Percentiles rank a stretch among this genome's conserved stretches.
Evolutionary conservation across 2,797 vertebrate species (phyloP).

Genomic region (Ctenochaetus hawaiiensis): DNA sequence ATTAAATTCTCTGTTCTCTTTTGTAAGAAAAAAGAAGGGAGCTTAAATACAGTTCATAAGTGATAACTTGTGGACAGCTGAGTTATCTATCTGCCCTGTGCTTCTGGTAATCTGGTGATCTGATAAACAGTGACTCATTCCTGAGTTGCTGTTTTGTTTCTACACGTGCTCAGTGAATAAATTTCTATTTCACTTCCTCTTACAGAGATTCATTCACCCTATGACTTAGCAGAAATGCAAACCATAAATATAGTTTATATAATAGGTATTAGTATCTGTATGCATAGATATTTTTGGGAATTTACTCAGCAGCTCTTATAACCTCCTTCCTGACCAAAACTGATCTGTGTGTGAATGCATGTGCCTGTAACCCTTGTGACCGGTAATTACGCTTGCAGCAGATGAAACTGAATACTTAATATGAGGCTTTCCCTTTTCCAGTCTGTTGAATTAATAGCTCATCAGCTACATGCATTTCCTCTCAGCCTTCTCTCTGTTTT

Average conservation of each 20-base stretch:
- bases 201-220: conserved; percentile 21
- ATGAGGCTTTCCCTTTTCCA: conserved; percentile 50
- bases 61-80: conserved; percentile 7
- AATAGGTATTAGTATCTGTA: conserved; percentile 17
- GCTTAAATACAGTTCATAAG: neutral
- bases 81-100: neutral
- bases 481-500: conserved; percentile 22
- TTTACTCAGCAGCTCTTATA: conserved; percentile 44
- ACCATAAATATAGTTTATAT: conserved; percentile 10
- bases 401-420: conserved; percentile 46
- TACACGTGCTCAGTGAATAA: conserved; percentile 53
- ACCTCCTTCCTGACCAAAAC: conserved; percentile 43
- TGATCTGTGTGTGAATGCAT: neutral
- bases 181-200: conserved; percentile 70
- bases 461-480: conserved; percentile 6
- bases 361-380: conserved; percentile 39
- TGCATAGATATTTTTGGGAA: conserved; percentile 27
- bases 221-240: conserved; percentile 63
- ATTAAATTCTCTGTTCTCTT: neutral
- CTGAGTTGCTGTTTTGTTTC: conserved; percentile 59
- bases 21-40: too few species aligned
- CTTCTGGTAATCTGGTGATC: conserved; percentile 42
- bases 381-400: conserved; percentile 39
- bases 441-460: conserved; percentile 42
- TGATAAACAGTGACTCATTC: conserved; percentile 40